A percentile compares a stretch with the other conserved stretches of the same genome.
These are phyloP conservation scores for Erethizon dorsatum DNA, from an alignment of 2,797 vertebrate species.

Conservation along the genomic window DNA sequence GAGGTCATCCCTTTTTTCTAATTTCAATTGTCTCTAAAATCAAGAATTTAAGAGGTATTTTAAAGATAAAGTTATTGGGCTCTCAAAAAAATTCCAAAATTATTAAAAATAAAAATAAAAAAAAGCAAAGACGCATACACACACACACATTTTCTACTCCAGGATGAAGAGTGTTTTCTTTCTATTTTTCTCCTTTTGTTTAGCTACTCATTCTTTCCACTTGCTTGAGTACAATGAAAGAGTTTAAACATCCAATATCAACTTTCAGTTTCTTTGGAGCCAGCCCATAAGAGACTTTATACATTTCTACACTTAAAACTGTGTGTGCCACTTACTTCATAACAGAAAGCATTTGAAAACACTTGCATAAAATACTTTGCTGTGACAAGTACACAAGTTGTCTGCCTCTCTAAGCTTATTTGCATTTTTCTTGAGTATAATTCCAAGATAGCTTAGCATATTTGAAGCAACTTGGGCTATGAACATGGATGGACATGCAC, in stretches of 20 bases:
- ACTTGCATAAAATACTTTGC: neutral
- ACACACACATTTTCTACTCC: neutral
- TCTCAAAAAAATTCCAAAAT: neutral
- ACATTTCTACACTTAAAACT: neutral
- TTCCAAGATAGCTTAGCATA: constrained; percentile 3
- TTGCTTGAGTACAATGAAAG: neutral
- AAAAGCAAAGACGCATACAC: neutral
- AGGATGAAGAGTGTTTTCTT: neutral
- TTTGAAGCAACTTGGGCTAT: constrained; percentile 13
- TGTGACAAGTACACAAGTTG: constrained; percentile 25
- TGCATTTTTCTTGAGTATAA: constrained; percentile 60
- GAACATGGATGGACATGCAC: neutral
- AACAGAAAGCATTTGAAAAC: constrained; percentile 42
- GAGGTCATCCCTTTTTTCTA: neutral
- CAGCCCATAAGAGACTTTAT: neutral
- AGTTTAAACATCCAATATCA: neutral
- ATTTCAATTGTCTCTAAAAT: constrained; percentile 10
- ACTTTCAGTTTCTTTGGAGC: neutral
- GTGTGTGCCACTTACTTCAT: constrained; percentile 16
- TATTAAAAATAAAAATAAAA: neutral
- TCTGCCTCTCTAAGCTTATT: constrained; percentile 56
- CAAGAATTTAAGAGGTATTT: neutral
- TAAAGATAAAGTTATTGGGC: neutral
- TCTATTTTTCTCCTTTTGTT: neutral
- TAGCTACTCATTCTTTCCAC: neutral